These are phyloP conservation scores for Trissoscelio sp. DNA, from an alignment of 2,888 invertebrate genomes.

Conservation along the genomic window DNA sequence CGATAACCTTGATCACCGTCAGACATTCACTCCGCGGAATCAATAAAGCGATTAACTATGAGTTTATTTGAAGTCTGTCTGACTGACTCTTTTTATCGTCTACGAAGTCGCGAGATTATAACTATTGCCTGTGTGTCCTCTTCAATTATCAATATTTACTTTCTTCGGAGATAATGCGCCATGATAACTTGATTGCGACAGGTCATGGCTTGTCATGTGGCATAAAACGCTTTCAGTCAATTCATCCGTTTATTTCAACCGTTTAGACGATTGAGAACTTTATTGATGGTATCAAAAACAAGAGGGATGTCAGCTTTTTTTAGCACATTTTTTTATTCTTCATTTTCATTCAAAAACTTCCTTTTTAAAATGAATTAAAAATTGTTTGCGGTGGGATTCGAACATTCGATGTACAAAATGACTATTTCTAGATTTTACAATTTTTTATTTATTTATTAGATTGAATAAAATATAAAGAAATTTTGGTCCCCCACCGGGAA, in stretches of 20 bases:
- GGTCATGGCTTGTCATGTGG: slow-evolving; percentile 76
- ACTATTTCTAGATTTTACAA: no score
- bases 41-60: slow-evolving; percentile 32
- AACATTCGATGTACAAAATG: no score
- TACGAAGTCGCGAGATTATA: slow-evolving; percentile 27
- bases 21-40: slow-evolving; percentile 24
- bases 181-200: slow-evolving; percentile 77
- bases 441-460: no score
- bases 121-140: slow-evolving; percentile 29
- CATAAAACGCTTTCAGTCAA: slow-evolving; percentile 22
- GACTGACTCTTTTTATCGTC: slow-evolving; percentile 29
- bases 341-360: no score
- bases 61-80: slow-evolving; percentile 28
- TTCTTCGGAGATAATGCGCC: slow-evolving; percentile 67
- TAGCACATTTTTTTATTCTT: not conserved
- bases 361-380: not conserved
- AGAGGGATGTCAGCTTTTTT: slow-evolving; percentile 11
- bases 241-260: slow-evolving; percentile 24
- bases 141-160: slow-evolving; percentile 66
- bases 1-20: slow-evolving; percentile 37
- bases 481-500: no score
- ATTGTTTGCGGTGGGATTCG: not conserved
- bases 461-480: no score
- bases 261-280: slow-evolving; percentile 3
- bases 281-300: slow-evolving; percentile 21